Conservation (phyloP, 2,797 vertebrate genomes). For the Rhadinocentrus ornatus region DNA sequence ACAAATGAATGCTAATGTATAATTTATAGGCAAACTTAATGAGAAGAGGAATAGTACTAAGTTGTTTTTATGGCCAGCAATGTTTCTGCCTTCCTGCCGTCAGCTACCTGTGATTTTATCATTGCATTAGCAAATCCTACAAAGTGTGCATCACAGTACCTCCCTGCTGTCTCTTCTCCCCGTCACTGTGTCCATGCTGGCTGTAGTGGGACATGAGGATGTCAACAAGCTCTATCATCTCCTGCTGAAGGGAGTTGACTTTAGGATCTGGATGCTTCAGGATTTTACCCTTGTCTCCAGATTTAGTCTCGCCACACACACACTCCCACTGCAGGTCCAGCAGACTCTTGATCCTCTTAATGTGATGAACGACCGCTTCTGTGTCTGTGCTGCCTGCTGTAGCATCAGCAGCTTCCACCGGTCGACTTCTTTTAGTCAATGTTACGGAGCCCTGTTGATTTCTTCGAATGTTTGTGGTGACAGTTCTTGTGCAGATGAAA, state of each 20-base stretch:
- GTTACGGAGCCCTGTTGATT: constrained; percentile 2
- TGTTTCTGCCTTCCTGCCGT: too few species aligned
- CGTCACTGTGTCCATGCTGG: constrained; percentile 60
- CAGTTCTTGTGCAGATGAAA: constrained; percentile 9
- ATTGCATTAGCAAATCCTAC: not conserved
- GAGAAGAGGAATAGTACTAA: too few species aligned
- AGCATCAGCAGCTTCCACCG: constrained; percentile 14
- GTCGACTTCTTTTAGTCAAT: not conserved
- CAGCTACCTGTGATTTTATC: not conserved
- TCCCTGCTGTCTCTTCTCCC: constrained; percentile 40
- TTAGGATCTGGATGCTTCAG: constrained; percentile 87
- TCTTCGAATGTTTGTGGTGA: constrained; percentile 33
- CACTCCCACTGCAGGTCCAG: constrained; percentile 94
- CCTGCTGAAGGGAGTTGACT: constrained; percentile 90
- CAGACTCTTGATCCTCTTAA: constrained; percentile 90
- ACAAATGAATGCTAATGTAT: too few species aligned
- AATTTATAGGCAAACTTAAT: too few species aligned
- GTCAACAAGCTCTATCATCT: constrained; percentile 89
- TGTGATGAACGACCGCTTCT: constrained; percentile 82
- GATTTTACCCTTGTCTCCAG: constrained; percentile 74
- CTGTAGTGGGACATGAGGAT: constrained; percentile 86
- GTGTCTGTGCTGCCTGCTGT: constrained; percentile 17
- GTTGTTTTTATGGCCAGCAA: too few species aligned
- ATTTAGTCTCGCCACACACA: constrained; percentile 84
- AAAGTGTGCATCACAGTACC: constrained; percentile 42